These are phyloP conservation scores for Idaea biselata DNA, from an alignment of 2,888 invertebrate species.

Conservation along the genomic window DNA sequence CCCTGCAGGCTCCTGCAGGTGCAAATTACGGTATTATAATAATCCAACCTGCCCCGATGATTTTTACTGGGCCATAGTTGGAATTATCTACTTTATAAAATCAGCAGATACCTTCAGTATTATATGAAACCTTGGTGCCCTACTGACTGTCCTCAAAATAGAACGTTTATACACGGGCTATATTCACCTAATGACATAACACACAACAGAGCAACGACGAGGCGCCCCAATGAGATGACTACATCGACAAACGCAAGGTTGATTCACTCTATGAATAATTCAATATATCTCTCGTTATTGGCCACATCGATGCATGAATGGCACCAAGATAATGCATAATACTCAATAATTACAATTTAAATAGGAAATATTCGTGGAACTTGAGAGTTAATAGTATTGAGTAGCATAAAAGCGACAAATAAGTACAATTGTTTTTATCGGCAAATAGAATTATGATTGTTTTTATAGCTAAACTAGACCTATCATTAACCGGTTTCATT, in stretches of 20 bases:
- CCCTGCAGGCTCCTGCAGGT: too few species aligned
- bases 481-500: not conserved
- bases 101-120: not conserved
- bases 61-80: too few species aligned
- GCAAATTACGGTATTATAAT: too few species aligned
- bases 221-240: conserved; percentile 41
- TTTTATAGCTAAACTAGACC: not conserved
- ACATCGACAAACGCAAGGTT: conserved; percentile 42
- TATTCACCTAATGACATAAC: conserved; percentile 46
- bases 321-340: not conserved
- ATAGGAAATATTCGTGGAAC: not conserved
- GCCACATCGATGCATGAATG: conserved; percentile 6
- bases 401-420: not conserved
- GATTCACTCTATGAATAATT: conserved; percentile 49
- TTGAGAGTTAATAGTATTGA: not conserved
- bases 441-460: not conserved
- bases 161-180: conserved; percentile 18
- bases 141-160: not conserved
- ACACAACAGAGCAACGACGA: conserved; percentile 16
- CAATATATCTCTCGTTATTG: conserved; percentile 28
- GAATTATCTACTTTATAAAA: too few species aligned
- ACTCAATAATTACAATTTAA: not conserved
- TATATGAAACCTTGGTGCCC: not conserved
- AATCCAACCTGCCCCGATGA: too few species aligned
- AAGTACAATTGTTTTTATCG: not conserved